Conservation (phyloP, 2,113 vertebrate genomes). For the Sphyrna mokarran region DNA sequence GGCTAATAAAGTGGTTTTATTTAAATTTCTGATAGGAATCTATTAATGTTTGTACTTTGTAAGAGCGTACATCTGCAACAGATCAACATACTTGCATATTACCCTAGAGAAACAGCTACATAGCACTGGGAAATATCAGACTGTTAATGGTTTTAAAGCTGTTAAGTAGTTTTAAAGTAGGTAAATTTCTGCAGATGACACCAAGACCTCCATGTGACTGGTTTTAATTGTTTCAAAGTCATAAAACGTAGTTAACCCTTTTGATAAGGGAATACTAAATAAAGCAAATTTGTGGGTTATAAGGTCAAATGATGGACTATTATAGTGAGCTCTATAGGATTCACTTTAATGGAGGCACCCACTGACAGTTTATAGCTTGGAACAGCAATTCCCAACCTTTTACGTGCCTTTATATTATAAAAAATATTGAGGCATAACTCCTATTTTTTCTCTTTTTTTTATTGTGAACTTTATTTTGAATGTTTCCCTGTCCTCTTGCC, state of each 20-base stretch:
- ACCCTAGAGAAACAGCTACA: background rate
- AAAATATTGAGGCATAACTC: too few species aligned
- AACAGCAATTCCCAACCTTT: too few species aligned
- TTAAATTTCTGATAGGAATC: slow-evolving; percentile 11
- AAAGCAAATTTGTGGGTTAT: background rate
- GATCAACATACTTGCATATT: slow-evolving; percentile 27
- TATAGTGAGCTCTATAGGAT: background rate
- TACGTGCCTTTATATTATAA: too few species aligned
- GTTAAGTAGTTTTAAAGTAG: slow-evolving; percentile 28
- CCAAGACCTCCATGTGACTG: background rate
- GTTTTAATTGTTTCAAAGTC: background rate
- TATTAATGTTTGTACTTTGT: background rate
- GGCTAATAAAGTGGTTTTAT: background rate
- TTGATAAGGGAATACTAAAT: background rate
- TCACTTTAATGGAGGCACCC: background rate
- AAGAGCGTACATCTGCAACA: slow-evolving; percentile 14
- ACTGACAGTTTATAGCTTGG: background rate
- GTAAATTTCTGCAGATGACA: slow-evolving; percentile 21
- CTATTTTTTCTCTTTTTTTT: too few species aligned
- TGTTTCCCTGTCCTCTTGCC: too few species aligned
- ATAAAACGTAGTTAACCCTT: background rate
- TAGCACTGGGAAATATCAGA: background rate
- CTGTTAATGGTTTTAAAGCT: background rate
- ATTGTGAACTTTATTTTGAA: too few species aligned
- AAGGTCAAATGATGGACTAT: background rate